phyloP scores from a whole-genome alignment of 30 jellyfish, hydroid and myxozoan genomes.

The Cassiopea andromeda region DNA sequence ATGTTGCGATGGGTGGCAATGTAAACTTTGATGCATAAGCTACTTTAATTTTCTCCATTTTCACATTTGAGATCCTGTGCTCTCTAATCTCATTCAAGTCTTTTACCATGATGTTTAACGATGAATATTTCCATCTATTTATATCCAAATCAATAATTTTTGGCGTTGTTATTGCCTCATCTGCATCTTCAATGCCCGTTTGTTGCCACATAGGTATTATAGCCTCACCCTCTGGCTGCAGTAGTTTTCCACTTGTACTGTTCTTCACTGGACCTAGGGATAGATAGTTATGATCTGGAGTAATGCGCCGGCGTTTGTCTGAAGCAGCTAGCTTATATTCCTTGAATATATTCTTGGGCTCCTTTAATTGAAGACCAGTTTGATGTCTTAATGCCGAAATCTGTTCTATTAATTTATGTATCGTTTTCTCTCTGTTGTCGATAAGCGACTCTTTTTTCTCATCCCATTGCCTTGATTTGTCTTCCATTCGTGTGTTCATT shows the following conservation, averaged over 20 bases:
- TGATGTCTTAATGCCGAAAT: slow-evolving; percentile 52
- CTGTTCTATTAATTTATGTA: slow-evolving; percentile 47
- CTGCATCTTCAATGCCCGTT: slow-evolving; percentile 6
- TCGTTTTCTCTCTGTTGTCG: slow-evolving; percentile 29
- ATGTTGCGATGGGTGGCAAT: slow-evolving; percentile 82
- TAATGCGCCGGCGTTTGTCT: neutral
- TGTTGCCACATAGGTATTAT: slow-evolving; percentile 61
- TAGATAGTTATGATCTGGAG: slow-evolving; percentile 5
- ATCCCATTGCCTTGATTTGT: slow-evolving; percentile 63
- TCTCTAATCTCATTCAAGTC: slow-evolving; percentile 26
- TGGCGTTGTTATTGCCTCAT: slow-evolving; percentile 49
- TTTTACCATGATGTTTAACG: slow-evolving; percentile 33
- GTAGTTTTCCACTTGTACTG: slow-evolving; percentile 29
- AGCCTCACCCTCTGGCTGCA: slow-evolving; percentile 32
- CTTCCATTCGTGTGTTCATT: slow-evolving; percentile 58
- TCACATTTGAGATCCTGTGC: slow-evolving; percentile 19
- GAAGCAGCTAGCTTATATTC: neutral
- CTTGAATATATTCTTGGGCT: slow-evolving; percentile 33
- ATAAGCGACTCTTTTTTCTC: slow-evolving; percentile 60
- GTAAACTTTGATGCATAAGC: slow-evolving; percentile 53
- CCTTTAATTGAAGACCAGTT: slow-evolving; percentile 67
- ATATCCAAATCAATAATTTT: slow-evolving; percentile 73
- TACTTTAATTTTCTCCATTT: slow-evolving; percentile 57
- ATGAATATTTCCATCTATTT: slow-evolving; percentile 73
- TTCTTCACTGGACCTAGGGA: slow-evolving; percentile 20